Evolutionary conservation across 2,888 invertebrate genomes (phyloP), one percentile per base, ranked within the genome.

Genomic region (Pelosia muscerda): DNA sequence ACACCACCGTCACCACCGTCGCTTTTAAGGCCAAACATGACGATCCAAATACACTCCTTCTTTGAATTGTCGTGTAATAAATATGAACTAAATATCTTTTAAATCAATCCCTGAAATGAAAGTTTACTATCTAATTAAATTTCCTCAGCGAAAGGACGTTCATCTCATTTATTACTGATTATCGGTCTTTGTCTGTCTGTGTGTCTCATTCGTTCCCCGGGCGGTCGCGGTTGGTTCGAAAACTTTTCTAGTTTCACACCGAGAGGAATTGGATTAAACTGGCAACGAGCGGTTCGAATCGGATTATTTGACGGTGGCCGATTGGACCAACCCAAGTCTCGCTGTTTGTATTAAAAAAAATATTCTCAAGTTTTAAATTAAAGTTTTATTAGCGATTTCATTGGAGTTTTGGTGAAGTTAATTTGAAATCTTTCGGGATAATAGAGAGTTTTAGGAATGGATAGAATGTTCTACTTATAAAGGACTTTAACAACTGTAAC

Each of bases 231-330:
- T 82, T 77, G 77, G 78, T 84, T 81, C 78, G 81, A 74, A 79
- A 85, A 85, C 76, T 85, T 85, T 81, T 80, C 79, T 76, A 81
- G 79, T 80, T 80, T 77, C 74, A 72, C 71, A 72, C 79, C 76
- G 66, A 74, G 78, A 83, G 79, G 80, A 82, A 82, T 84, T 81
- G 80, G 75, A 84, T 84, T 83, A 83, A 84, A 80, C 78, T 73
- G 74, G 78, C 73, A 78, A 77, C 81, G 78, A 75, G 78, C 73
- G 69, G 68, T 73, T 56, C 63, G 71, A 76, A 81, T 77, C 67
- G 77, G 82, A 82, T 83, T 82, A 79, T 83, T 75, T 80, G 78
- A 78, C 75, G 76, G 72, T 68, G 67, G 63, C 65, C 68, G 75
- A 81, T 82, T 81, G 73, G 75, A 75, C 38, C 69, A 73, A 77